Conservation (phyloP, 2,888 invertebrate genomes). For the Ophion costatus region DNA sequence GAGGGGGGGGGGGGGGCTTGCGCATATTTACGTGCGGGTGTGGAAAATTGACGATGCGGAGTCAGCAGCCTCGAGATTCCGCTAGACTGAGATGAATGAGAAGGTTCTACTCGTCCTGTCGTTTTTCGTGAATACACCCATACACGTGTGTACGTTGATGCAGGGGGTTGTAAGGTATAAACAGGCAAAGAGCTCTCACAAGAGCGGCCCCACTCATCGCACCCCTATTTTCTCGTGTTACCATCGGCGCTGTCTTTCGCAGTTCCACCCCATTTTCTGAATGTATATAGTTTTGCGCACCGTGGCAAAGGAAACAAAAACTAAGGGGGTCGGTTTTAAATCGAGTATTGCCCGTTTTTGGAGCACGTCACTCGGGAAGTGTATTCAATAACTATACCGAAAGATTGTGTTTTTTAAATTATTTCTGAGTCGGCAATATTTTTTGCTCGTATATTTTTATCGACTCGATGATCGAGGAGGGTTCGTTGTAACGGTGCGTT, state of each 20-base stretch:
- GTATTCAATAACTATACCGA: no score
- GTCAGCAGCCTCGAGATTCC: conserved; percentile 11
- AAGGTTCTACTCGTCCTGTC: conserved; percentile 11
- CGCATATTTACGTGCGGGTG: conserved; percentile 18
- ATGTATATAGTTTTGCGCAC: background rate
- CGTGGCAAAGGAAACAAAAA: background rate
- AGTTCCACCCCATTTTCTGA: conserved; percentile 39
- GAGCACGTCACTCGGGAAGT: no score
- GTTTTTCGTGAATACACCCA: conserved; percentile 5
- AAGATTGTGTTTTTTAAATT: no score
- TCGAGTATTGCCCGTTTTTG: background rate
- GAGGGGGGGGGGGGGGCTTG: conserved; percentile 10
- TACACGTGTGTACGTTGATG: conserved; percentile 1
- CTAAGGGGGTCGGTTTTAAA: background rate
- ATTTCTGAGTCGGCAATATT: no score
- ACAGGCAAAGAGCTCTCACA: conserved; percentile 38
- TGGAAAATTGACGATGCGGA: conserved; percentile 35
- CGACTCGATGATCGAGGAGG: no score
- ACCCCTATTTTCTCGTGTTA: conserved; percentile 32
- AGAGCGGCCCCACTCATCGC: background rate
- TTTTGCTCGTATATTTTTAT: no score
- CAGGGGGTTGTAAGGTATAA: conserved; percentile 6
- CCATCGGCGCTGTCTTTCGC: conserved; percentile 39
- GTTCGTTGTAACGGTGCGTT: no score
- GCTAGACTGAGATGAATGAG: conserved; percentile 39